Percentiles rank a stretch among this genome's conserved stretches.
These are phyloP conservation scores for Dioctria linearis DNA, from an alignment of 2,888 invertebrate species.

Conservation along the genomic window DNA sequence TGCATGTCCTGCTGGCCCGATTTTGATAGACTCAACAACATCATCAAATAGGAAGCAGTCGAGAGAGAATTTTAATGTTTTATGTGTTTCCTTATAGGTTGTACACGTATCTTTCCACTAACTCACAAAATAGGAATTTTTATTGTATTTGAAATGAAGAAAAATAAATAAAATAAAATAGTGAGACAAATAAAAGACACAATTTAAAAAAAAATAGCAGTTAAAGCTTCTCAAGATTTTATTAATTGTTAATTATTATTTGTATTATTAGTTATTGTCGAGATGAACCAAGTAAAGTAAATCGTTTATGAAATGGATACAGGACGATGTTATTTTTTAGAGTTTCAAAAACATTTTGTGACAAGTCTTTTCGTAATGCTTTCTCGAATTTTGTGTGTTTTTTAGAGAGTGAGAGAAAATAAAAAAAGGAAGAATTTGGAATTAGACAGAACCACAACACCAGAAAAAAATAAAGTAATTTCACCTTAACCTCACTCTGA, in stretches of 20 bases:
- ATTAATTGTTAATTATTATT: too few species aligned
- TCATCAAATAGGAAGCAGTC: neutral
- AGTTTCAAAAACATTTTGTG: too few species aligned
- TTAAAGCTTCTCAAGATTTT: constrained; percentile 29
- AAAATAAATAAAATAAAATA: constrained; percentile 25
- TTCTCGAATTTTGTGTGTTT: too few species aligned
- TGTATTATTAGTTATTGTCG: constrained; percentile 9
- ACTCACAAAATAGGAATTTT: constrained; percentile 19
- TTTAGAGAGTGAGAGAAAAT: too few species aligned
- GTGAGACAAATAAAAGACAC: constrained; percentile 10
- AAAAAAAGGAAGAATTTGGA: too few species aligned
- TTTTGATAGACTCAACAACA: neutral
- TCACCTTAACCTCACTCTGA: too few species aligned
- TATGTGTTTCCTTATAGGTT: constrained; percentile 5
- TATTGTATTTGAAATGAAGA: too few species aligned
- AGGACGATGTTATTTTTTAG: constrained; percentile 17
- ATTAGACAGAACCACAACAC: neutral
- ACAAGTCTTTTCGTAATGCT: too few species aligned
- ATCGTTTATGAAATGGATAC: constrained; percentile 6
- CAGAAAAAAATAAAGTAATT: neutral
- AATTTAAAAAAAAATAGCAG: constrained; percentile 39
- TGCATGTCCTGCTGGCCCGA: constrained; percentile 16
- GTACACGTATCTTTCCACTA: constrained; percentile 12
- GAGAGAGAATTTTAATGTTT: neutral
- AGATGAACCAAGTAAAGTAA: neutral